Conservation (phyloP, 2,113 vertebrate species). For the Meriones unguiculatus region DNA sequence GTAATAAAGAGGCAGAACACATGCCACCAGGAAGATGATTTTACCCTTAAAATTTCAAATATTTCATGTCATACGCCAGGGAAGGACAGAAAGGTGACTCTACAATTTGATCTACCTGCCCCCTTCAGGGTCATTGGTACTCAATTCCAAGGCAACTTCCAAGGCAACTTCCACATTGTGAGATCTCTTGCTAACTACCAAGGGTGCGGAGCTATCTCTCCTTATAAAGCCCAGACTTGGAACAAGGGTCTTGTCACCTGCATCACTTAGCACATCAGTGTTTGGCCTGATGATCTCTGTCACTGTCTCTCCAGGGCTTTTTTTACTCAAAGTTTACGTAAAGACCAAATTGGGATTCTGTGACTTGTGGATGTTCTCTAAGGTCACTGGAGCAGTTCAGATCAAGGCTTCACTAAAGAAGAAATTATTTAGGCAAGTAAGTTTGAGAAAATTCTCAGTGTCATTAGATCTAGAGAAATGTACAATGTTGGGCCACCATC, state of each 20-base stretch:
- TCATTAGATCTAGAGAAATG: background rate
- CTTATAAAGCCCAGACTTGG: background rate
- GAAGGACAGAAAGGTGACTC: background rate
- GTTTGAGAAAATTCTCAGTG: background rate
- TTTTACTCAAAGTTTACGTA: background rate
- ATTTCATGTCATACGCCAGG: no score
- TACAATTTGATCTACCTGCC: background rate
- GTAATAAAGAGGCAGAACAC: slow-evolving; percentile 91
- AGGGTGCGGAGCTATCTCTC: background rate
- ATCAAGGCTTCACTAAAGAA: background rate
- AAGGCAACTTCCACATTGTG: no score
- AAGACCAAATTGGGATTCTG: background rate
- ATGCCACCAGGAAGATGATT: slow-evolving; percentile 69
- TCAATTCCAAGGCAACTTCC: background rate
- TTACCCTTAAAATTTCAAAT: background rate
- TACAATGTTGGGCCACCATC: no score
- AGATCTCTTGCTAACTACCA: background rate
- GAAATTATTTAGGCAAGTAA: background rate
- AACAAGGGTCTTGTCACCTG: background rate
- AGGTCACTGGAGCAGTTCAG: background rate
- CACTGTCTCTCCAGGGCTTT: background rate
- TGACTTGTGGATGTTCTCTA: background rate
- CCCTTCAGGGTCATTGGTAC: no score
- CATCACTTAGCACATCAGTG: background rate
- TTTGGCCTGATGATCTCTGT: background rate